Evolutionary conservation across 1,140 invertebrate species (phyloP).

Genomic region (Camponotus pennsylvanicus): DNA sequence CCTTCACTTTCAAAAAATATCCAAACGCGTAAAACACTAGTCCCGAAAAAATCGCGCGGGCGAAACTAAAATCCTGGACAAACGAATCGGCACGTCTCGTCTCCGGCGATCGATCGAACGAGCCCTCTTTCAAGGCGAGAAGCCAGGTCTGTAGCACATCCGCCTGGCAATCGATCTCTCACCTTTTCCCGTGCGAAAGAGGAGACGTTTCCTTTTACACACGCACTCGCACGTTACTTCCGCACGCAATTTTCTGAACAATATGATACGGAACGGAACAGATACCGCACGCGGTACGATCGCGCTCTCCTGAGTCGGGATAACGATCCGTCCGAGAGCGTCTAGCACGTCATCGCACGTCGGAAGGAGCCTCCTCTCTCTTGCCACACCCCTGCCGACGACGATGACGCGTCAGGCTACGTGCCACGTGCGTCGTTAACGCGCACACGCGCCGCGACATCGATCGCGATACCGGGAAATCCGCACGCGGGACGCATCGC

Average conservation of each 20-base stretch:
- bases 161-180: constrained; percentile 38
- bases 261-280: background rate
- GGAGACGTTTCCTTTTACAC: background rate
- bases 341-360: constrained; percentile 65
- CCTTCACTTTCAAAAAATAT: too few species aligned
- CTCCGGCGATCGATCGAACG: constrained; percentile 42
- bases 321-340: constrained; percentile 67
- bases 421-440: constrained; percentile 49
- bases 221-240: background rate
- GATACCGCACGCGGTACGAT: background rate
- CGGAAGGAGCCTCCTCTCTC: constrained; percentile 47
- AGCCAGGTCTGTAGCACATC: constrained; percentile 30
- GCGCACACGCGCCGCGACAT: constrained; percentile 29
- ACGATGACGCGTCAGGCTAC: constrained; percentile 29
- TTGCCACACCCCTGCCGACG: constrained; percentile 72
- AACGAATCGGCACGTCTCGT: constrained; percentile 31
- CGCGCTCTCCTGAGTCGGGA: constrained; percentile 23
- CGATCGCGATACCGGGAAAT: constrained; percentile 39
- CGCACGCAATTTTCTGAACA: background rate
- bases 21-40: background rate
- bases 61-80: background rate
- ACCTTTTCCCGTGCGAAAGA: background rate
- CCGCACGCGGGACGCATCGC: background rate
- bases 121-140: constrained; percentile 12
- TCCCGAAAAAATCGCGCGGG: background rate